Evolutionary conservation across 2,113 vertebrate species (phyloP).

Genomic region (Rhynchomys soricoides): DNA sequence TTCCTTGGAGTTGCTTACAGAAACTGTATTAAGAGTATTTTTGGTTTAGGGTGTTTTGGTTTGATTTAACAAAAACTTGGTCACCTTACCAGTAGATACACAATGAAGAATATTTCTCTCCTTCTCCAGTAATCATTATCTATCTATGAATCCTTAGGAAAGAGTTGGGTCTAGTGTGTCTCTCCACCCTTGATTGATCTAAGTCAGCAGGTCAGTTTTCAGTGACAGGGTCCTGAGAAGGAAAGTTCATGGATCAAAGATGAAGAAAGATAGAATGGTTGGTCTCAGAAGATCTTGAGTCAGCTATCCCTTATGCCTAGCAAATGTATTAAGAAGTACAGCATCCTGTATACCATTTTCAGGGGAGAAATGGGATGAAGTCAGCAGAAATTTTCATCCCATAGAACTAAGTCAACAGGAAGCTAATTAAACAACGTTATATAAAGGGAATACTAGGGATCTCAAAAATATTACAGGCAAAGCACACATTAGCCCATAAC

Average conservation of each 20-base stretch:
- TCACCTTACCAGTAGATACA: neutral
- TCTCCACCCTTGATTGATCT: neutral
- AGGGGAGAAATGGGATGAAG: neutral
- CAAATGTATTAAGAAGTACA: neutral
- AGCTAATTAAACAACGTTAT: neutral
- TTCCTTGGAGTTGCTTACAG: neutral
- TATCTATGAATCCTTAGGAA: neutral
- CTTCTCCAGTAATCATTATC: neutral
- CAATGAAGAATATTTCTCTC: neutral
- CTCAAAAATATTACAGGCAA: neutral
- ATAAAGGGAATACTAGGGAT: neutral
- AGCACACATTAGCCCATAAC: neutral
- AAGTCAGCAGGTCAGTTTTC: neutral
- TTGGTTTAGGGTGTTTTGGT: neutral
- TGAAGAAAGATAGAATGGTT: neutral
- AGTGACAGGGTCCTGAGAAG: neutral
- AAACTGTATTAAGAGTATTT: neutral
- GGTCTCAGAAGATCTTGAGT: neutral
- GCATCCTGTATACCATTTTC: neutral
- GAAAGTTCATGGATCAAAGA: neutral
- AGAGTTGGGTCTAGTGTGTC: neutral
- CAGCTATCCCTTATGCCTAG: neutral
- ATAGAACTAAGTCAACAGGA: neutral
- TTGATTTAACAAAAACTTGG: neutral
- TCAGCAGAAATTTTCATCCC: neutral